A percentile compares a stretch with the other conserved stretches of the same genome.
Evolutionary conservation across 2,888 invertebrate species (phyloP).

Genomic region (Trypoxylon attenuatum): DNA sequence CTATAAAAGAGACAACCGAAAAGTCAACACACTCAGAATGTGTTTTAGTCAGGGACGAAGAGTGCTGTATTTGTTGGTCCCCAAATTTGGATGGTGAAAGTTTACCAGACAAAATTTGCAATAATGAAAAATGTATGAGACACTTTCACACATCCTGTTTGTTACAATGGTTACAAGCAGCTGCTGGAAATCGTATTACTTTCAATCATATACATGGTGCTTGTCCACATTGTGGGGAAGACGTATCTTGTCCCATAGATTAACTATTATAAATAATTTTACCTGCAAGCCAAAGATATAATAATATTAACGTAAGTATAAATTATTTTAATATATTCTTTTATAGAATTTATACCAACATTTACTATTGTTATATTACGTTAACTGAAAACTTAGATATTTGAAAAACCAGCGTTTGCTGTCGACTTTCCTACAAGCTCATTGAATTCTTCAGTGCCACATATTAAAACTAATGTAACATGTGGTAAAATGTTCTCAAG

Average conservation of each 20-base stretch:
- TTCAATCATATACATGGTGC: constrained; percentile 66
- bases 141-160: constrained; percentile 68
- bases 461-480: constrained; percentile 65
- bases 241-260: constrained; percentile 60
- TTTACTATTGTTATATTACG: not conserved
- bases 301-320: not conserved
- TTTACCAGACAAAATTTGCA: constrained; percentile 65
- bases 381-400: constrained; percentile 58
- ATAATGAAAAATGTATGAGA: constrained; percentile 64
- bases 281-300: not conserved
- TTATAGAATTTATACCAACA: constrained; percentile 1
- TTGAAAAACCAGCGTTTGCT: constrained; percentile 40
- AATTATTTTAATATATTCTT: not conserved
- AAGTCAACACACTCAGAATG: constrained; percentile 23
- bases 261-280: constrained; percentile 10
- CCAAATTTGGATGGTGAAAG: constrained; percentile 56
- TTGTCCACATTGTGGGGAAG: constrained; percentile 67
- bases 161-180: constrained; percentile 64
- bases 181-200: constrained; percentile 60
- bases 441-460: constrained; percentile 66
- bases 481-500: constrained; percentile 39
- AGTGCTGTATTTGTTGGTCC: constrained; percentile 70
- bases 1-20: constrained; percentile 39
- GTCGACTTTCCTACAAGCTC: constrained; percentile 47
- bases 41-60: constrained; percentile 61